These are phyloP conservation scores for Tetrax tetrax DNA, from an alignment of 2,113 vertebrate species.

Conservation along the genomic window DNA sequence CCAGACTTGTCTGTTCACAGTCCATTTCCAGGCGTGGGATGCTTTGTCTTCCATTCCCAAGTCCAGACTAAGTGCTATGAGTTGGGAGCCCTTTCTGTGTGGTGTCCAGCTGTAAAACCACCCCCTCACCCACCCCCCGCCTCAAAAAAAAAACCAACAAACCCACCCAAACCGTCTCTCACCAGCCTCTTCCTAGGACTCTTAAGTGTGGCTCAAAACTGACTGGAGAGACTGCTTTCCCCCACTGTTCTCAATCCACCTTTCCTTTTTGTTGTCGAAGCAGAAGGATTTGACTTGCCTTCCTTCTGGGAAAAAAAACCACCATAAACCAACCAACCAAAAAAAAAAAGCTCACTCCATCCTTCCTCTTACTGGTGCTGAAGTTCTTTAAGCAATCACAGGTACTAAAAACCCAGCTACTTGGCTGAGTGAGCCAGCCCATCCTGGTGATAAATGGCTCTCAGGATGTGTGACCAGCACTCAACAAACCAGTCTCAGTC, in stretches of 20 bases:
- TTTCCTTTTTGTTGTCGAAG: neutral
- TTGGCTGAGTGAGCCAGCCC: neutral
- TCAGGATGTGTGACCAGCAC: neutral
- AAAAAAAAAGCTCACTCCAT: too few relatives aligned
- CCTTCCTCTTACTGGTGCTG: neutral
- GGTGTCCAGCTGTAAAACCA: neutral
- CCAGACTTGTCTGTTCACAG: neutral
- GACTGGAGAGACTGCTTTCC: neutral
- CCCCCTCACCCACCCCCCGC: too few relatives aligned
- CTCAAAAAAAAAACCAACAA: too few relatives aligned
- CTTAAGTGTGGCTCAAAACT: neutral
- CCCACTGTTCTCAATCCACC: accelerated
- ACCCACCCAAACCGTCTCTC: too few relatives aligned
- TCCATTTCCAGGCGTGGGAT: neutral
- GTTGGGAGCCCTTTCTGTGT: too few relatives aligned
- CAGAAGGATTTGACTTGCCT: neutral
- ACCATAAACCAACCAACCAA: neutral
- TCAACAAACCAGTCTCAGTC: neutral
- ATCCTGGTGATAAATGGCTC: neutral
- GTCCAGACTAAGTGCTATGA: too few relatives aligned
- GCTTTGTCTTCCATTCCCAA: neutral
- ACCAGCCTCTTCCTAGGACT: too few relatives aligned
- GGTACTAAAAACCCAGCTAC: neutral
- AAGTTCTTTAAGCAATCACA: neutral
- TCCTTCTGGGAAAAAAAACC: neutral